A percentile compares a stretch with the other conserved stretches of the same genome.
Conservation (phyloP, 30 jellyfish, hydroid and myxozoan species). For the Aurelia sp. region DNA sequence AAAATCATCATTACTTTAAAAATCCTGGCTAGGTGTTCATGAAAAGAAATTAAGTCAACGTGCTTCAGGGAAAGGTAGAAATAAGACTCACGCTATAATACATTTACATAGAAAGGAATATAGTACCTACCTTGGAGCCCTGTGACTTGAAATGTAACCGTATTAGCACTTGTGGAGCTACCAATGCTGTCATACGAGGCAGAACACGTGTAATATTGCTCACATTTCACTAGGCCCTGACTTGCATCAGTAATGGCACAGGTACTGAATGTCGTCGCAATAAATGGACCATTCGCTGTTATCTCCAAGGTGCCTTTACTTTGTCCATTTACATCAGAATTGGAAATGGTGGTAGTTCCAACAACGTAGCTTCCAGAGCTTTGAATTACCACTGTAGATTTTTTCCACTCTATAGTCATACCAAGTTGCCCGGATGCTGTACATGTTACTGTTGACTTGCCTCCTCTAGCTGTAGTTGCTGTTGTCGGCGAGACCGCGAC, state of each 20-base stretch:
- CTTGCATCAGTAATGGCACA: constrained; percentile 15
- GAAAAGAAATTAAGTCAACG: too few species aligned
- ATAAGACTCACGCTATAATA: too few species aligned
- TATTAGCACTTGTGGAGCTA: constrained; percentile 3
- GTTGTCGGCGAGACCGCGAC: constrained; percentile 14
- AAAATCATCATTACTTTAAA: too few species aligned
- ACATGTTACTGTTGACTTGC: constrained; percentile 30
- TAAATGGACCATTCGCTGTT: constrained; percentile 27
- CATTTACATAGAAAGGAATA: too few species aligned
- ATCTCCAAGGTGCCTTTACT: constrained; percentile 11
- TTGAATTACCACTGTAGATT: constrained; percentile 1
- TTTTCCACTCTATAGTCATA: constrained; percentile 17
- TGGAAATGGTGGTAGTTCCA: constrained; percentile 5
- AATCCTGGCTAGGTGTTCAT: too few species aligned
- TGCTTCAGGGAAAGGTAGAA: too few species aligned
- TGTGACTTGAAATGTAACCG: constrained; percentile 26
- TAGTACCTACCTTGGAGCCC: constrained; percentile 32
- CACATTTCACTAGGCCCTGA: constrained; percentile 37
- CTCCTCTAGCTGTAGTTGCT: constrained; percentile 33
- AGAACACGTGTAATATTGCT: constrained; percentile 30
- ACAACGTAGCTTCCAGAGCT: constrained; percentile 32
- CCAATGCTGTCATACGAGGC: constrained; percentile 15
- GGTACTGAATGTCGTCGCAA: constrained; percentile 1
- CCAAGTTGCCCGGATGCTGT: constrained; percentile 54
- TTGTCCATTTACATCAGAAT: constrained; percentile 13